A percentile compares a stretch with the other conserved stretches of the same genome.
Conservation (phyloP, 1,140 invertebrate genomes). For the Hylaeus anthracinus region DNA sequence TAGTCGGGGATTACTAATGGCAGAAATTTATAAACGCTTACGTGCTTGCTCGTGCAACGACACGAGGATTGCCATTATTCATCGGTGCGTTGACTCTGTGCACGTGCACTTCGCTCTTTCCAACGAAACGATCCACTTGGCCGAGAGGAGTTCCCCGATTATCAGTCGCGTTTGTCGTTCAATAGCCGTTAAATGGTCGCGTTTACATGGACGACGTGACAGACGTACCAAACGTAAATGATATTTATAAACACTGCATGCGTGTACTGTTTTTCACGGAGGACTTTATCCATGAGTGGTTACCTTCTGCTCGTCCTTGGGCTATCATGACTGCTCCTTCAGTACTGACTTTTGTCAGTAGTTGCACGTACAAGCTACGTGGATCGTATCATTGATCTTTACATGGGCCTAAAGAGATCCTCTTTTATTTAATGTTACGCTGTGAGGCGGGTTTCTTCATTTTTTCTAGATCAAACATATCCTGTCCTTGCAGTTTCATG, state of each 20-base stretch:
- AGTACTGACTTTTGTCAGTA: not conserved
- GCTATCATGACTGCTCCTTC: not conserved
- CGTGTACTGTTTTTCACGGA: not conserved
- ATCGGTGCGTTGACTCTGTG: constrained; percentile 20
- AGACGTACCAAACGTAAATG: not conserved
- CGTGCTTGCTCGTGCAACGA: not conserved
- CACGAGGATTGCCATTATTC: constrained; percentile 6
- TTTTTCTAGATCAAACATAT: not conserved
- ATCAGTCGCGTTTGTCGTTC: constrained; percentile 3
- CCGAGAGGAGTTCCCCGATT: constrained; percentile 19
- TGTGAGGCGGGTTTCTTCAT: not conserved
- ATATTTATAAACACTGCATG: not conserved
- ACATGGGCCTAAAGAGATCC: not conserved
- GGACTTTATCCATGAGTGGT: not conserved
- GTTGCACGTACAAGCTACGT: not conserved
- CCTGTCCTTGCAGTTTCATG: too few relatives aligned
- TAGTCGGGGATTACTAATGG: not conserved
- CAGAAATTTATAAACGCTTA: constrained; percentile 18
- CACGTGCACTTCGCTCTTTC: constrained; percentile 27
- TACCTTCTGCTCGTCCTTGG: not conserved
- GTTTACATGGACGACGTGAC: constrained; percentile 38
- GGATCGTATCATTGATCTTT: not conserved
- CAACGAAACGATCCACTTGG: constrained; percentile 1
- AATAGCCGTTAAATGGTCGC: constrained; percentile 34
- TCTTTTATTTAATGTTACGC: not conserved